phyloP scores from a whole-genome alignment of 2,888 invertebrate genomes.

The Andrena minutula region DNA sequence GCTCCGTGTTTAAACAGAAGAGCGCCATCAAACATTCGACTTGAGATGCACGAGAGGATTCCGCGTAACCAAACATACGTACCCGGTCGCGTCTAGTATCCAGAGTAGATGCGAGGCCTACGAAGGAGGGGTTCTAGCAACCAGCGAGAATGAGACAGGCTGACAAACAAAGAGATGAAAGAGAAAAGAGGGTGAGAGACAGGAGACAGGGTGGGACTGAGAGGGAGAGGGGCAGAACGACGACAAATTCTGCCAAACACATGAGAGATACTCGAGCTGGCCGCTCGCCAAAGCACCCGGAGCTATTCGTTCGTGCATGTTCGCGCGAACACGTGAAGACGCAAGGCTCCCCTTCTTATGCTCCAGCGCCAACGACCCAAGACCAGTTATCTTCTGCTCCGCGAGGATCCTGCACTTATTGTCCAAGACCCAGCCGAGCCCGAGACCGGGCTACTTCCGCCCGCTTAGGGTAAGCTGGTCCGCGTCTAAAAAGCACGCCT shows the following conservation, averaged over 20 bases:
- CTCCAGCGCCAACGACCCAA: slow-evolving; percentile 50
- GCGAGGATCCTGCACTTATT: slow-evolving; percentile 21
- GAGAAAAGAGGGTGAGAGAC: slow-evolving; percentile 3
- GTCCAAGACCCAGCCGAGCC: background rate
- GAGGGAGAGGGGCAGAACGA: slow-evolving; percentile 35
- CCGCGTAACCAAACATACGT: slow-evolving; percentile 76
- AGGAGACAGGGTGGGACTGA: background rate
- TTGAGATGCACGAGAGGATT: slow-evolving; percentile 74
- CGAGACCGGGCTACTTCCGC: background rate
- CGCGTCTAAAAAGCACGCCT: background rate
- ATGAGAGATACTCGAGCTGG: slow-evolving; percentile 78
- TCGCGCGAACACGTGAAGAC: slow-evolving; percentile 60
- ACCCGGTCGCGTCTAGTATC: slow-evolving; percentile 66
- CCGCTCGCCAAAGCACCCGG: slow-evolving; percentile 75
- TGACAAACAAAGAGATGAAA: slow-evolving; percentile 2
- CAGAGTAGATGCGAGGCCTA: slow-evolving; percentile 29
- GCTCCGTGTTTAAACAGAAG: slow-evolving; percentile 72
- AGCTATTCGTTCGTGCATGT: slow-evolving; percentile 71
- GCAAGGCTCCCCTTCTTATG: slow-evolving; percentile 57
- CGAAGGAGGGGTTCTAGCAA: slow-evolving; percentile 18
- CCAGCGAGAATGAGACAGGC: slow-evolving; percentile 27
- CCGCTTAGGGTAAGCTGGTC: background rate
- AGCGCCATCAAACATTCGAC: slow-evolving; percentile 75
- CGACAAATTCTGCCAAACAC: slow-evolving; percentile 80
- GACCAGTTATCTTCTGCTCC: slow-evolving; percentile 54